Base-by-base conservation (phyloP, 2,797 vertebrate genomes). In the Parauchenoglanis punctatus region DNA sequence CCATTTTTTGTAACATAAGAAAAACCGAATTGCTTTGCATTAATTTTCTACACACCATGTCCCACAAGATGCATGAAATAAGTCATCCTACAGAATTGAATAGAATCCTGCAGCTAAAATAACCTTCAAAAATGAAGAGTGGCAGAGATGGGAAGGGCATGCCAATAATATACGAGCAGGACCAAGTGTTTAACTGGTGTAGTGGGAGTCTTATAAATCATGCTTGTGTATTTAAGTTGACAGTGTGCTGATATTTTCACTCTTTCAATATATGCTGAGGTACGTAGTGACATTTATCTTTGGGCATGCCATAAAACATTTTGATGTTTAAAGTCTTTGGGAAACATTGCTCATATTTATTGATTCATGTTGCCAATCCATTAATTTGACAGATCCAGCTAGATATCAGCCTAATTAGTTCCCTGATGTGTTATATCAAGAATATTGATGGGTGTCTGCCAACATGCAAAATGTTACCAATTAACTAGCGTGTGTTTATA, bases 351-450 rank as follows among this genome's bases (percentile, higher is more conserved):
- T 85, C 25, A 85, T 35, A 54, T 81, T 63, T 81, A 88, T 81
- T 85, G 56, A 85, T 76, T 65, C 44, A 17, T 25, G 54, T 82
- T 84, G 28, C 49, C 70, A 82, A 54, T 31, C 56, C 25, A 75
- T 67, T 65, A 76, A 3, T 44, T 67, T 35, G 52, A 23, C 23
- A 46, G 56, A 81, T 78, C 28, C 12, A 28, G 13, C 44, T 56
- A 85, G 68, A 82, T 63, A 67, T 31, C 59, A 85, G 70, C 1
- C 40, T 85, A 63, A 88, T 88, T 85, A 82, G 44, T 75, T 88
- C 59, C 56, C 31, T 70, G n/a, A 65, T 40, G 85, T 83, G 82
- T 54, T 90, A 87, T 90, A 83, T 83, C 65, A 78, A 3, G 85
- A 54, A 81, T 61, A 83, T 88, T 46, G 18, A 86, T 84, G 76